Base-by-base conservation (phyloP, 2,888 invertebrate genomes). In the Odontothrips loti region DNA sequence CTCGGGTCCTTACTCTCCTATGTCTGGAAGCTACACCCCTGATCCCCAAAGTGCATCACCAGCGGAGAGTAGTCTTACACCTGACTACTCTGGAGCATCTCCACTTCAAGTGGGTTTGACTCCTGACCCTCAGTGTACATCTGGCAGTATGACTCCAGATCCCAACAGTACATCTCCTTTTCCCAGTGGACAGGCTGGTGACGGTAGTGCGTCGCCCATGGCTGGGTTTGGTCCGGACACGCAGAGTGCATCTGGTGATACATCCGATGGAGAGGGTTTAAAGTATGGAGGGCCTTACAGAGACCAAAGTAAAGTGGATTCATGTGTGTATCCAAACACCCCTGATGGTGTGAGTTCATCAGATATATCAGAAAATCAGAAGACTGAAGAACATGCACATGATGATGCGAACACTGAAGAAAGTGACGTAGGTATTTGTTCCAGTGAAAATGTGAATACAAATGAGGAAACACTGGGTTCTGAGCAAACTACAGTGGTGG, bases 71-170 rank as follows among this genome's bases (percentile, higher is more conserved):
- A 12, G 68, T 27, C 27, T 75, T 4, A 75, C 68, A 23, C 68
- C 68, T 1, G 68, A 75, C 27, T 75, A 75, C 23, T 23, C 68
- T 23, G 68, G 68, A 27, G 68, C 68, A 12, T 75, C 68, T 11
- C 68, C 68, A 27, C 0, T 75, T 8, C 68, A n/a, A 11, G 27
- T 27, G n/a, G 27, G 68, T 12, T 27, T 75, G 27, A 75, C 68
- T 75, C 68, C 68, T 75, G 68, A 75, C 12, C 68, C 68, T 75
- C 68, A 12, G 10, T 23, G 68, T 75, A 27, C 23, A 27, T 75
- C 68, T 11, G 68, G 68, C 23, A 75, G 68, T 27, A 75, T 75
- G 68, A 75, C 68, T 75, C 68, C 68, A 75, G 68, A 75, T 12
- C 68, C 68, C 12, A 23, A 27, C 27, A 75, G 68, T 27, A 75